Evolutionary conservation across 2,113 vertebrate species (phyloP).

Genomic region (human): DNA sequence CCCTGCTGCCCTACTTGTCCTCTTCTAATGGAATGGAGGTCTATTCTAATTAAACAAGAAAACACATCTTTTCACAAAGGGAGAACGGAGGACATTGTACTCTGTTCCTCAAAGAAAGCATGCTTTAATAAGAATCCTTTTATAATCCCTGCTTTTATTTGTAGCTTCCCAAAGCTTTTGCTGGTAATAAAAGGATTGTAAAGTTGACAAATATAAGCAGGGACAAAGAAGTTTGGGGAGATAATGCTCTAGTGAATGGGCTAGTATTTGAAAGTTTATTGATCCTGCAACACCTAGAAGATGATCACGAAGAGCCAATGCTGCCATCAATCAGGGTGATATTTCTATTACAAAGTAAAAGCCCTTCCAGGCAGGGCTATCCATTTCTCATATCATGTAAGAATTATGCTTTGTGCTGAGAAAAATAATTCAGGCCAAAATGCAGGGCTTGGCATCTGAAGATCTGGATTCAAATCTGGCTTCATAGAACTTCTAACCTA

Average conservation of each 20-base stretch:
- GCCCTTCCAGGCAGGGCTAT: neutral
- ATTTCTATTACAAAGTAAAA: constrained; percentile 60
- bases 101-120: constrained; percentile 81
- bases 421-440: neutral
- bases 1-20: constrained; percentile 72
- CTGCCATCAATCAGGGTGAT: neutral
- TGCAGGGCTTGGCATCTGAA: neutral
- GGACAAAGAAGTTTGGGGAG: constrained; percentile 82
- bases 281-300: constrained; percentile 61
- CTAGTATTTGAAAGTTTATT: constrained; percentile 70
- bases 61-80: constrained; percentile 80
- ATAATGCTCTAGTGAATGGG: constrained; percentile 77
- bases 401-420: neutral
- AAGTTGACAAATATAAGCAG: constrained; percentile 83
- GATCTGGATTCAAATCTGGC: neutral
- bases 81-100: constrained; percentile 74
- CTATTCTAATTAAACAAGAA: constrained; percentile 83
- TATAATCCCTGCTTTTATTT: constrained; percentile 84
- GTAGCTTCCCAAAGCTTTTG: constrained; percentile 82
- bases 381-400: neutral
- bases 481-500: neutral
- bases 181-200: constrained; percentile 82
- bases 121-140: constrained; percentile 83
- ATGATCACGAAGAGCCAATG: constrained; percentile 60
- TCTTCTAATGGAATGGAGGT: constrained; percentile 76